These are phyloP conservation scores for Chionoecetes opilio DNA, from an alignment of 1,140 invertebrate species.

Conservation along the genomic window DNA sequence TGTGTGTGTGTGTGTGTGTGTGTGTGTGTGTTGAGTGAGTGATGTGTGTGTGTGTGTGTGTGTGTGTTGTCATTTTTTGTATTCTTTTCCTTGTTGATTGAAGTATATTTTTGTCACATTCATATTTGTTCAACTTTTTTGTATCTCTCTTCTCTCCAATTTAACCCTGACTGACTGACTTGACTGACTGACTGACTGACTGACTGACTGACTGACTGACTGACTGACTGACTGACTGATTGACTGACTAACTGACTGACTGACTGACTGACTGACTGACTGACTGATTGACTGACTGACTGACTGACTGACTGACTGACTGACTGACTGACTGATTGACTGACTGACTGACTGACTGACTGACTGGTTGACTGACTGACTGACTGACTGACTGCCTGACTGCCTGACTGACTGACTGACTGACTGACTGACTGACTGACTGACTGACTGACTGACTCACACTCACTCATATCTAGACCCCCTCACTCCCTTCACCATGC, in stretches of 20 bases:
- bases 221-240: neutral
- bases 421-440: slow-evolving; percentile 62
- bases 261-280: neutral
- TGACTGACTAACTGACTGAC: neutral
- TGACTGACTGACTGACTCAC: slow-evolving; percentile 62
- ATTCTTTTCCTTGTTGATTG: too few species aligned
- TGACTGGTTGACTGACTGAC: neutral
- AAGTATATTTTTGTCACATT: too few species aligned
- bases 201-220: neutral
- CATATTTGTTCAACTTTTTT: too few species aligned
- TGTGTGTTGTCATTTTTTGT: too few species aligned
- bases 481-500: too few species aligned
- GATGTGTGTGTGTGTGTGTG: too few species aligned
- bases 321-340: neutral
- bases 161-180: neutral
- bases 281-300: neutral
- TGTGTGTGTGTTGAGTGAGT: too few species aligned
- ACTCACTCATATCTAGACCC: too few species aligned
- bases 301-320: neutral
- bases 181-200: neutral
- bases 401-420: slow-evolving; percentile 60
- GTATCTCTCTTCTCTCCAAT: too few species aligned
- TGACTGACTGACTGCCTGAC: slow-evolving; percentile 32
- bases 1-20: too few species aligned
- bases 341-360: neutral